Percentiles rank a stretch among this genome's conserved stretches.
phyloP scores from a whole-genome alignment of 23 tunicate species.

The Oikopleura albicans region DNA sequence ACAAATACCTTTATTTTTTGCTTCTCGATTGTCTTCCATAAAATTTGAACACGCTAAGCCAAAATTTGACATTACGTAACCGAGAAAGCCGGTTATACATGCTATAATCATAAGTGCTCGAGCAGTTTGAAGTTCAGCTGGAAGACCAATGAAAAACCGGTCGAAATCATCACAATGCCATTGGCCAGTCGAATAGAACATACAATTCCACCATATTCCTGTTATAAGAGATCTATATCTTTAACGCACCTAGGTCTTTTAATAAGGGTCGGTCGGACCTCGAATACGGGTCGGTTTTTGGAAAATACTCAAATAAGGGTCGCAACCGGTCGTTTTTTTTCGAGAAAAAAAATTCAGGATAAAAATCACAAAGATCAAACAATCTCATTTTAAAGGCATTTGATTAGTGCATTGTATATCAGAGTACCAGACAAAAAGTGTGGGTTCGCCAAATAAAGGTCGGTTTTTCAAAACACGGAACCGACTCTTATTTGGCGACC shows the following conservation, averaged over 20 bases:
- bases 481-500: too few species aligned
- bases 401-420: too few species aligned
- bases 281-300: too few species aligned
- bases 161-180: conserved; percentile 99
- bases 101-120: conserved; percentile 41
- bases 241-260: neutral
- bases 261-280: neutral
- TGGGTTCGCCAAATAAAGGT: too few species aligned
- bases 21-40: conserved; percentile 22
- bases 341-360: too few species aligned
- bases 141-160: conserved; percentile 57
- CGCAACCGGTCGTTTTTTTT: too few species aligned
- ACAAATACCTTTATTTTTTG: neutral
- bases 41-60: conserved; percentile 78
- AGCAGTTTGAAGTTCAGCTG: conserved; percentile 51
- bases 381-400: too few species aligned
- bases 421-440: too few species aligned
- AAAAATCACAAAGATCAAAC: too few species aligned
- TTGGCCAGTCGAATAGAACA: conserved; percentile 58
- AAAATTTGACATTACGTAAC: conserved; percentile 33
- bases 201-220: conserved; percentile 84
- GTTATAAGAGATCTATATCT: neutral
- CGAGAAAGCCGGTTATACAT: conserved; percentile 32
- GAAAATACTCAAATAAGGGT: neutral
- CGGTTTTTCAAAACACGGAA: too few species aligned